Conservation (phyloP, 2,797 vertebrate species). For the Borostomias antarcticus region DNA sequence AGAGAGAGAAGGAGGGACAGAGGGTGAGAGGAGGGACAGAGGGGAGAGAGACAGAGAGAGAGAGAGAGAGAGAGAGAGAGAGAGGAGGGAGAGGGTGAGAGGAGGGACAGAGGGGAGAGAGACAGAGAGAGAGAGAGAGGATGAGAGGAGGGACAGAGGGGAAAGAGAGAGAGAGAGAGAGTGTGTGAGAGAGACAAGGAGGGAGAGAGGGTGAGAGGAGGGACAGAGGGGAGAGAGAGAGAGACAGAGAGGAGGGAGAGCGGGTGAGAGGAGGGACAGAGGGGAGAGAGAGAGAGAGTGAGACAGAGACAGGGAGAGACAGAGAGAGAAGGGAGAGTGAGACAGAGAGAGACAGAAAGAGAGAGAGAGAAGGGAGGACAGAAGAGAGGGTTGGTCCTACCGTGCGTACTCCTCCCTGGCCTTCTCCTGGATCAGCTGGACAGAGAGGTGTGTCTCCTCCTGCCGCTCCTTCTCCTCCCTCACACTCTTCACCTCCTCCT, state of each 20-base stretch:
- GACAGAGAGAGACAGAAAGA: too few relatives aligned
- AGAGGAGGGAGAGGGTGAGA: neutral
- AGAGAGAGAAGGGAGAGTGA: neutral
- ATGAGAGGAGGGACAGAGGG: neutral
- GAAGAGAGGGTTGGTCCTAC: conserved; percentile 58
- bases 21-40: neutral
- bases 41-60: conserved; percentile 33
- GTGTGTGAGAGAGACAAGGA: neutral
- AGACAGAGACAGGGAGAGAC: too few relatives aligned
- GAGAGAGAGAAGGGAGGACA: neutral
- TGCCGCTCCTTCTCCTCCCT: conserved; percentile 66
- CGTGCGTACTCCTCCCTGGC: conserved; percentile 78
- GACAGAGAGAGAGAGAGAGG: too few relatives aligned
- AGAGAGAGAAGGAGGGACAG: neutral
- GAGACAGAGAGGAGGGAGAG: neutral
- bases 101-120: neutral
- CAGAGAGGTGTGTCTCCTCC: conserved; percentile 56
- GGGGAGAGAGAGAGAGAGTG: neutral
- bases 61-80: neutral
- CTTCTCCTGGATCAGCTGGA: conserved; percentile 62
- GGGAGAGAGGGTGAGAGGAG: too few relatives aligned
- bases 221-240: neutral
- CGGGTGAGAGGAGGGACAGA: neutral
- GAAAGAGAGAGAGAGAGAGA: neutral
- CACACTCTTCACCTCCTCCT: conserved; percentile 69